A percentile compares a stretch with the other conserved stretches of the same genome.
Evolutionary conservation across 2,797 vertebrate genomes (phyloP).

Genomic region (Clarias platycephalus): DNA sequence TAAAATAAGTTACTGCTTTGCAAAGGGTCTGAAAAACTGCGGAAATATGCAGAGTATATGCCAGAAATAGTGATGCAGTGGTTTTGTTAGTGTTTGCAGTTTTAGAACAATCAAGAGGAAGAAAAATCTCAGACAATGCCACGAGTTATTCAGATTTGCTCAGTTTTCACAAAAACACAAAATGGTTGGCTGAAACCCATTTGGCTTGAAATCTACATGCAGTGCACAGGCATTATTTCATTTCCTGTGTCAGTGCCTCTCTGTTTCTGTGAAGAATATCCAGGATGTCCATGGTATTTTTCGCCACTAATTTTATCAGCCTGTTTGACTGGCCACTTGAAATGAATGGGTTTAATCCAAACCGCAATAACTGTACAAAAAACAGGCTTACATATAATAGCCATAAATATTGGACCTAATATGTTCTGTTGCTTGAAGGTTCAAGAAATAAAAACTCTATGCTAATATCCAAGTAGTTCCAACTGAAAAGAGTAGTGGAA

Average conservation of each 20-base stretch:
- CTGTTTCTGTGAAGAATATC: background rate
- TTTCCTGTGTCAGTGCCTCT: background rate
- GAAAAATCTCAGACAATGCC: conserved; percentile 4
- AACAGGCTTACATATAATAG: background rate
- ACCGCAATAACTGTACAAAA: background rate
- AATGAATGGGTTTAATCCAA: background rate
- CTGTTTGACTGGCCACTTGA: background rate
- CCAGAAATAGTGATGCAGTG: background rate
- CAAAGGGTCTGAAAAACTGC: background rate
- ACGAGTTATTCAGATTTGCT: conserved; percentile 1
- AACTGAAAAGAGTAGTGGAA: no score
- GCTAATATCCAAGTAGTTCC: no score
- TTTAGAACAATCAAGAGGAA: conserved; percentile 1
- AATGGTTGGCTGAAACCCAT: conserved; percentile 5
- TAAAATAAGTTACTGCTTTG: background rate
- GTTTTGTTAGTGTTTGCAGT: background rate
- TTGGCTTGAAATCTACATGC: background rate
- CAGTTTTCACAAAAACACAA: conserved; percentile 1
- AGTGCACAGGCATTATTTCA: background rate
- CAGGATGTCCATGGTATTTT: background rate
- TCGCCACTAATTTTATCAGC: background rate
- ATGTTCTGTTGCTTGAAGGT: background rate
- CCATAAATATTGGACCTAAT: background rate
- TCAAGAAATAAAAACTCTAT: background rate
- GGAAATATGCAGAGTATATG: background rate